Base-by-base conservation (phyloP, 2,888 invertebrate species). In the Quadriops clusia region DNA sequence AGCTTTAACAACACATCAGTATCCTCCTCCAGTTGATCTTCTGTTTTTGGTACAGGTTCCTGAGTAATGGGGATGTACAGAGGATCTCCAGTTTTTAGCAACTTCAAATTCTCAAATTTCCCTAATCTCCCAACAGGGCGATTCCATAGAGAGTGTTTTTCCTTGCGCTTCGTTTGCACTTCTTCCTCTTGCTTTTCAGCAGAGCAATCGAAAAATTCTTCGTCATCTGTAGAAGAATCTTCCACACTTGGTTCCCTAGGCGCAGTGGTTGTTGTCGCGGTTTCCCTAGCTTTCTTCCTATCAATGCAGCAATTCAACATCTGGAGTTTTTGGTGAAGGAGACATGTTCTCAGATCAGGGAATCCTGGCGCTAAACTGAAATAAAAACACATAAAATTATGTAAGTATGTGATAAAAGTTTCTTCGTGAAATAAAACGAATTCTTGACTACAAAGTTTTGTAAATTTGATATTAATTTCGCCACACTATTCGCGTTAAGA, bases 31-130 rank as follows among this genome's bases (percentile, higher is more conserved):
- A 95, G 60, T 58, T 93, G 86, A 62, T 97, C 97, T 58, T 98
- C 97, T 1, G 97, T 97, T 70, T 95, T 87, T 7, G 95, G 94
- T 3, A 90, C 85, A 0, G 90, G 85, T 49, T 97, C 94, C 72
- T 93, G 74, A 1, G 87, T 87, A 11, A 80, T 60, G 0, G 90
- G 90, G 37, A 87, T 71, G 56, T 81, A 90, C 29, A 89, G 64
- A 20, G 68, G 69, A 42, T 82, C 79, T 3, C 77, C 75, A 1
- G 74, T 72, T 44, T 74, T 67, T 16, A 85, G 56, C 28, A 89
- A 62, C 37, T 67, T 72, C 32, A 81, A 55, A 31, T 76, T 68
- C 13, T 74, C 76, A 52, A 77, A 73, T 46, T 72, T 75, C 17
- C 73, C 69, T 16, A 77, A 56, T 37, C 87, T 65, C 4, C 87